Conservation (phyloP, 2,888 invertebrate genomes). For the Ennomos erosarius region DNA sequence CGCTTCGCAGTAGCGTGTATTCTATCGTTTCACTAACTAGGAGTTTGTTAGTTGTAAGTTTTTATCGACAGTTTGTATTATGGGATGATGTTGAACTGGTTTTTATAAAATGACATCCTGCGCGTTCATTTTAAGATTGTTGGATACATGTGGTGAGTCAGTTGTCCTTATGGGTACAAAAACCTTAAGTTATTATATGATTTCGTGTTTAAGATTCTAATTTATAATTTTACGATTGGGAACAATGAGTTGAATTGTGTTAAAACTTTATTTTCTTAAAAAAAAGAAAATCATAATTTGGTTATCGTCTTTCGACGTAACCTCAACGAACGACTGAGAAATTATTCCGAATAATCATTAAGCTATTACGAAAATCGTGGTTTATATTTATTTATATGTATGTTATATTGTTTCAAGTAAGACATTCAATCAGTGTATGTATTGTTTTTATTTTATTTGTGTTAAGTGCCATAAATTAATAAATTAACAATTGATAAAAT, state of each 20-base stretch:
- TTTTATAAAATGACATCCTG: constrained; percentile 80
- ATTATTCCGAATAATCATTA: constrained; percentile 72
- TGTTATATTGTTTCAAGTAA: constrained; percentile 53
- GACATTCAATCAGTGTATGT: constrained; percentile 75
- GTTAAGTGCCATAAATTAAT: constrained; percentile 85
- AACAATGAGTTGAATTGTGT: constrained; percentile 79
- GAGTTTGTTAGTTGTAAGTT: constrained; percentile 79
- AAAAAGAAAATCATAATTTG: constrained; percentile 69
- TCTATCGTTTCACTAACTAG: constrained; percentile 61
- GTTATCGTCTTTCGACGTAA: constrained; percentile 71
- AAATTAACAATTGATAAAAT: constrained; percentile 83
- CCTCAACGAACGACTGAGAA: constrained; percentile 84
- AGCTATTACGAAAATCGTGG: constrained; percentile 46
- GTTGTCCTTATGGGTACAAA: constrained; percentile 82
- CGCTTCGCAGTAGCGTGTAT: constrained; percentile 66
- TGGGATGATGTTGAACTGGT: constrained; percentile 72
- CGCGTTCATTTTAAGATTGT: constrained; percentile 74
- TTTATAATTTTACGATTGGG: constrained; percentile 81
- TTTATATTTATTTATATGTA: constrained; percentile 34
- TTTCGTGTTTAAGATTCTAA: constrained; percentile 66
- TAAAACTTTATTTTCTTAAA: constrained; percentile 76
- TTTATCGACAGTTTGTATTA: constrained; percentile 81
- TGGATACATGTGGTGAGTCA: constrained; percentile 66
- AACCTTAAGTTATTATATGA: constrained; percentile 74
- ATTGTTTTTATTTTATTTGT: constrained; percentile 76